Percentiles rank a stretch among this genome's conserved stretches.
Evolutionary conservation across 2,888 invertebrate genomes (phyloP).

Genomic region (Amphipyra berbera): DNA sequence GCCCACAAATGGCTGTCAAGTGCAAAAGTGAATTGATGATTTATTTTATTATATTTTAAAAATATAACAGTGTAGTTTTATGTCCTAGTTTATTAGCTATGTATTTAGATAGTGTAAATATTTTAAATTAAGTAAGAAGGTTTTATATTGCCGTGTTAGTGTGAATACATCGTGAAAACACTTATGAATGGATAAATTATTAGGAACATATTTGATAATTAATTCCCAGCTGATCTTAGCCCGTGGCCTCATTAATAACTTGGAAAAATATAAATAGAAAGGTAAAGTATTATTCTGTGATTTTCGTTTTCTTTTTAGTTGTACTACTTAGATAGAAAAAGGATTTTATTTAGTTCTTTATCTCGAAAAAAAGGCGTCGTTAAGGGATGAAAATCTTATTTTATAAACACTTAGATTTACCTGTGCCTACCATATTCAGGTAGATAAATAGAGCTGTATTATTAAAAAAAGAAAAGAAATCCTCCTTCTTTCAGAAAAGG

Average conservation of each 20-base stretch:
- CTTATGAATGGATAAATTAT: conserved; percentile 38
- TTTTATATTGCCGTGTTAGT: conserved; percentile 39
- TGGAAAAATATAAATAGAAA: conserved; percentile 31
- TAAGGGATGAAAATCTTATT: not conserved
- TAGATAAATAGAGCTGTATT: not conserved
- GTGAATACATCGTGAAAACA: conserved; percentile 40
- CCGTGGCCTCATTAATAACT: conserved; percentile 10
- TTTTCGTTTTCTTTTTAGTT: conserved; percentile 26
- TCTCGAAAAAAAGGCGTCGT: not conserved
- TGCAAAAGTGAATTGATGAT: conserved; percentile 61
- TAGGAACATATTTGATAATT: conserved; percentile 53
- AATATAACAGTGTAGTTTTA: conserved; percentile 28
- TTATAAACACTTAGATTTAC: not conserved
- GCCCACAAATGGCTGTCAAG: conserved; percentile 82
- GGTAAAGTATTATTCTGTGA: conserved; percentile 58
- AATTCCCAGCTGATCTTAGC: conserved; percentile 49
- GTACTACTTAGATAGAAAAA: not conserved
- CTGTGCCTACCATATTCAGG: not conserved
- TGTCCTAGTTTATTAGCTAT: conserved; percentile 44
- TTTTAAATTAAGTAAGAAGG: conserved; percentile 39
- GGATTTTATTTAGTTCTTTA: conserved; percentile 13
- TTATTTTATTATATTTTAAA: conserved; percentile 58
- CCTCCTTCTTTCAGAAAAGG: not conserved
- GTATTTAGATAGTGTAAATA: conserved; percentile 51
- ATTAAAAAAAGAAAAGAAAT: not conserved